Evolutionary conservation across 2,797 vertebrate species (phyloP), one percentile per base, ranked within the genome.

Genomic region (Gobionotothen gibberifrons): DNA sequence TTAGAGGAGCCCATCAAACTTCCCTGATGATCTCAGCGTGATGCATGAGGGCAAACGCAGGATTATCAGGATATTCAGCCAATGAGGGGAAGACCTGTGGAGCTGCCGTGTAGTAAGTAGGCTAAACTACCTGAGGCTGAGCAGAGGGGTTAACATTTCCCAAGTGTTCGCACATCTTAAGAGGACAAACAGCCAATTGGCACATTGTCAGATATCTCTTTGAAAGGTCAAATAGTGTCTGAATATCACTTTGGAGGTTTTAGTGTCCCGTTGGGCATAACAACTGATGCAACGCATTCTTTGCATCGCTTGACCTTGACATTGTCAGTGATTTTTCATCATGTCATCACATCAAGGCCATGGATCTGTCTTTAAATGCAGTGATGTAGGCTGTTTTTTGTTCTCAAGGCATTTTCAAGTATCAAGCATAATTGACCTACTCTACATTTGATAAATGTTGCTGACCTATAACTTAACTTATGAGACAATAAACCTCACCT

Each of bases 11-110:
- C 42, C 26, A 7, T 65, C 21, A 63, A 74, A 67, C 61, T 47
- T 47, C 76, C 22, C 67, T 1, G 53, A 57, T n/a, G 65, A 68
- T 56, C 54, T 78, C 78, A 49, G 58, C 39, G 0, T n/a, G 61
- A 48, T 58, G 56, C 76, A 69, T 1, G 8, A 36, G 4, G 68
- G 21, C 11, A 29, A 59, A 42, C 0, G 59, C 17, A 3, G 76
- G 79, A 76, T 79, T 55, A 79, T 40, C 47, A 15, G 36, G 51
- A 49, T 1, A 12, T 19, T 17, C 55, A 48, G 44, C 75, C 79
- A 79, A 71, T 73, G 65, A 56, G 64, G 69, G 22, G 1, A 4
- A 36, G 60, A 1, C 47, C 6, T 1, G 51, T 6, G 52, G 29
- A 16, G 74, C 47, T 5, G 52, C 16, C 1, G 54, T 36, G 66